Evolutionary conservation across 2,888 invertebrate genomes (phyloP).

Genomic region (Creontiades dilutus): DNA sequence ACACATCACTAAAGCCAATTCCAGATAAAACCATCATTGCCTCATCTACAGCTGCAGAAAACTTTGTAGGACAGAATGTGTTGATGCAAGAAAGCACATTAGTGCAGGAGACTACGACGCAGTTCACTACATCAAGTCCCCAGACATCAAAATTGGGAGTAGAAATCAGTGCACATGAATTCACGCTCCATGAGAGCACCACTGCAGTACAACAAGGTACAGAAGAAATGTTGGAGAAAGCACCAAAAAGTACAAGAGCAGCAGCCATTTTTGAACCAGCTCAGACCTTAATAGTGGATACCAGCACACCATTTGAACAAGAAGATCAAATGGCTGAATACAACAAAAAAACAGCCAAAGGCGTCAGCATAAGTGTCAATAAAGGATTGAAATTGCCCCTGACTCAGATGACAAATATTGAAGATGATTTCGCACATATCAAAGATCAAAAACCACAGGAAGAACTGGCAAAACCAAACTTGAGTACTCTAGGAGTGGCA

Average conservation of each 20-base stretch:
- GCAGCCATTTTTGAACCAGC: conserved; percentile 63
- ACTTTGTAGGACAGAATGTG: conserved; percentile 68
- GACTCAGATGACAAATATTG: conserved; percentile 61
- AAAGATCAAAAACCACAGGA: conserved; percentile 59
- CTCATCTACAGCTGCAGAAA: conserved; percentile 55
- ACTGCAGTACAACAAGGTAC: conserved; percentile 68
- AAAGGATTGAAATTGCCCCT: conserved; percentile 71
- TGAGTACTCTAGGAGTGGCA: conserved; percentile 71
- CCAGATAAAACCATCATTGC: not conserved
- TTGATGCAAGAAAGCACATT: conserved; percentile 72
- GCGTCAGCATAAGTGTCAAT: conserved; percentile 61
- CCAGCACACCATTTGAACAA: conserved; percentile 67
- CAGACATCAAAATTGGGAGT: conserved; percentile 59
- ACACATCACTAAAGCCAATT: conserved; percentile 78
- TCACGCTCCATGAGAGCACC: conserved; percentile 66
- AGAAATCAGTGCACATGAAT: conserved; percentile 67
- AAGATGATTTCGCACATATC: conserved; percentile 68
- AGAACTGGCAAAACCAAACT: conserved; percentile 63
- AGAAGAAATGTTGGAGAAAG: conserved; percentile 52
- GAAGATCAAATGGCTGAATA: conserved; percentile 59
- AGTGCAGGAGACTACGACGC: conserved; percentile 67
- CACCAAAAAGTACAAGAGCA: conserved; percentile 57
- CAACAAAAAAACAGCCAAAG: conserved; percentile 34
- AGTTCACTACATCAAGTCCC: conserved; percentile 44
- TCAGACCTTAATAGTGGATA: conserved; percentile 67